Conservation (phyloP, 2,888 invertebrate genomes). For the Anthrax anthrax region DNA sequence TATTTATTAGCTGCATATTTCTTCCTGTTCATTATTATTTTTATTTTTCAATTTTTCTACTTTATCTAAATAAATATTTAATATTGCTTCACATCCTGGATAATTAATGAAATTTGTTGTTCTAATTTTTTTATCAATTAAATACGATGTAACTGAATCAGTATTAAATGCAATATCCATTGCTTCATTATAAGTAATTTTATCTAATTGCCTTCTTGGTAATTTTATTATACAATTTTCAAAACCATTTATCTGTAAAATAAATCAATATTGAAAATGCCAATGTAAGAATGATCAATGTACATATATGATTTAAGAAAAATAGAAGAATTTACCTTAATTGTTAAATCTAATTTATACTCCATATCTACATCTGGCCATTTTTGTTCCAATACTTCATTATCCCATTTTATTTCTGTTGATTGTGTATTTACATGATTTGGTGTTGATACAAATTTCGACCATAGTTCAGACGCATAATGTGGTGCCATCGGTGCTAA, state of each 20-base stretch:
- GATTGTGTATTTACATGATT: constrained; percentile 38
- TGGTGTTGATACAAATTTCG: constrained; percentile 52
- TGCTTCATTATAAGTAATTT: constrained; percentile 39
- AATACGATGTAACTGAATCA: constrained; percentile 26
- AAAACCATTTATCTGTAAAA: constrained; percentile 37
- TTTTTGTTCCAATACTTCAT: constrained; percentile 55
- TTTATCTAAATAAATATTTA: constrained; percentile 29
- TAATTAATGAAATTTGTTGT: constrained; percentile 29
- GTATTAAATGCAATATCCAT: constrained; percentile 38
- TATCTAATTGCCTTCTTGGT: constrained; percentile 37
- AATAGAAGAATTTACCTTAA: constrained; percentile 46
- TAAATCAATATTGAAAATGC: neutral
- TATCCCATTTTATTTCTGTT: constrained; percentile 48
- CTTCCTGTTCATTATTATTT: too few relatives aligned
- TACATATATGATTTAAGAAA: too few relatives aligned
- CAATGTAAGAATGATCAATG: neutral
- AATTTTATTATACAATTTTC: constrained; percentile 40
- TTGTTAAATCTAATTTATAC: constrained; percentile 49
- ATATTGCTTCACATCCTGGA: constrained; percentile 33
- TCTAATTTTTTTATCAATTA: constrained; percentile 28
- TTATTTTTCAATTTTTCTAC: constrained; percentile 1
- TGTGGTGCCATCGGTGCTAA: constrained; percentile 81
- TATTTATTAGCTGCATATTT: too few relatives aligned
- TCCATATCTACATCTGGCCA: constrained; percentile 64
- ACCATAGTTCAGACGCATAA: constrained; percentile 85